A percentile compares a stretch with the other conserved stretches of the same genome.
phyloP scores from a whole-genome alignment of 2,113 vertebrate species.

The Machaerirhynchus nigripectus region DNA sequence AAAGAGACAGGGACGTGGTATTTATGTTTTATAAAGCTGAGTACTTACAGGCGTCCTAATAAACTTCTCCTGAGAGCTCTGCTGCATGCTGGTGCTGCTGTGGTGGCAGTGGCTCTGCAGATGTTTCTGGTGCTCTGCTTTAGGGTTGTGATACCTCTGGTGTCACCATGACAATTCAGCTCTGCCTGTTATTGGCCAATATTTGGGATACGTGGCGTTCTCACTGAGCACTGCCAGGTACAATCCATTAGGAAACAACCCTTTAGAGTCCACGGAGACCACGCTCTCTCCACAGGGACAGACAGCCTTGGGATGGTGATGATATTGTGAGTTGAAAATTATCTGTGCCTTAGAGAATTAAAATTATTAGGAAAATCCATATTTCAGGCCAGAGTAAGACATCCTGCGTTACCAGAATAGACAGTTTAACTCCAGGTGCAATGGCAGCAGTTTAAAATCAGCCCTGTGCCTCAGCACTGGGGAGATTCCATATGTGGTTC shows the following conservation, averaged over 20 bases:
- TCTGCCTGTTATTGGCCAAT: neutral
- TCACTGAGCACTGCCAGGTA: slow-evolving; percentile 38
- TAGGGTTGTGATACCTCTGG: neutral
- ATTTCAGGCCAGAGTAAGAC: neutral
- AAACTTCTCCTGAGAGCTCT: neutral
- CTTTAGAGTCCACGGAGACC: neutral
- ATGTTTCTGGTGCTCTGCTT: neutral
- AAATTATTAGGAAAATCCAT: neutral
- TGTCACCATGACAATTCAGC: neutral
- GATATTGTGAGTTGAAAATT: neutral
- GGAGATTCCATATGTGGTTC: neutral
- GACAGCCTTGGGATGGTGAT: neutral
- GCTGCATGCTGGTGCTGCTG: neutral
- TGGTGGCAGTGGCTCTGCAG: neutral
- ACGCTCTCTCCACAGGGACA: neutral
- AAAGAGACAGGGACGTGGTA: neutral
- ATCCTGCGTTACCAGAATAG: neutral
- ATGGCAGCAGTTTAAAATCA: neutral
- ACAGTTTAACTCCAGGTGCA: neutral
- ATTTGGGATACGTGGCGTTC: slow-evolving; percentile 30
- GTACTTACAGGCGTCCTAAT: neutral
- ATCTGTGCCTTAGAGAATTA: neutral
- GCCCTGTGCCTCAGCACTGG: neutral
- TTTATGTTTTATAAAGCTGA: neutral
- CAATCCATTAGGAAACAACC: slow-evolving; percentile 15